These are phyloP conservation scores for Tiaroga cobitis DNA, from an alignment of 2,797 vertebrate genomes.

Conservation along the genomic window DNA sequence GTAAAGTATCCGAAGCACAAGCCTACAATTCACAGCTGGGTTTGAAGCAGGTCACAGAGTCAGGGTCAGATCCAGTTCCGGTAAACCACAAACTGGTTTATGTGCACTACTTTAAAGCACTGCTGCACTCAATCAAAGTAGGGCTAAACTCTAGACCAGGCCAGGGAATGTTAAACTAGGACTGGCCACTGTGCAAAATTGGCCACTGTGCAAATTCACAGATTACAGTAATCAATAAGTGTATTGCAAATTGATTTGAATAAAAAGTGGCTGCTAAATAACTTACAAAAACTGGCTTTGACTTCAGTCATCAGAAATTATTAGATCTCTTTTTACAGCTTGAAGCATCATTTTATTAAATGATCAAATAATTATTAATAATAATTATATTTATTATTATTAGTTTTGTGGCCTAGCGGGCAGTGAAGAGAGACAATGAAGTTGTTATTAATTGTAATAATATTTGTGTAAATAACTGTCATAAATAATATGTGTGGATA, in stretches of 20 bases:
- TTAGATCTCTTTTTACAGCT: neutral
- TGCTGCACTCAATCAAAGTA: constrained; percentile 31
- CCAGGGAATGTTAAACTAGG: constrained; percentile 17
- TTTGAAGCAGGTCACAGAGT: constrained; percentile 39
- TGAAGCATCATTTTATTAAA: neutral
- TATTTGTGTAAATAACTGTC: neutral
- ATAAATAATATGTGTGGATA: neutral
- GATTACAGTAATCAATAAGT: neutral
- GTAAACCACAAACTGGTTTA: constrained; percentile 34
- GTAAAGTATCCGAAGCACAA: neutral
- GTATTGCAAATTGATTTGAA: neutral
- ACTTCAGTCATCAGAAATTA: neutral
- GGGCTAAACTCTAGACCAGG: constrained; percentile 19
- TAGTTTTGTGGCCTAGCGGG: neutral
- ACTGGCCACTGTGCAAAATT: constrained; percentile 14
- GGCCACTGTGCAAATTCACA: neutral
- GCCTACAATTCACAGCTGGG: constrained; percentile 3
- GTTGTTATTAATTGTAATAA: neutral
- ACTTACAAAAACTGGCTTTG: neutral
- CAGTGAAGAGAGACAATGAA: neutral
- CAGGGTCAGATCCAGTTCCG: constrained; percentile 35
- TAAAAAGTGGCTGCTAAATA: neutral
- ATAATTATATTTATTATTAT: neutral
- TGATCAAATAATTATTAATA: neutral
- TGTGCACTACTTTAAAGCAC: constrained; percentile 27